Conservation (phyloP, 1,140 invertebrate genomes). For the Hesperophylax magnus region DNA sequence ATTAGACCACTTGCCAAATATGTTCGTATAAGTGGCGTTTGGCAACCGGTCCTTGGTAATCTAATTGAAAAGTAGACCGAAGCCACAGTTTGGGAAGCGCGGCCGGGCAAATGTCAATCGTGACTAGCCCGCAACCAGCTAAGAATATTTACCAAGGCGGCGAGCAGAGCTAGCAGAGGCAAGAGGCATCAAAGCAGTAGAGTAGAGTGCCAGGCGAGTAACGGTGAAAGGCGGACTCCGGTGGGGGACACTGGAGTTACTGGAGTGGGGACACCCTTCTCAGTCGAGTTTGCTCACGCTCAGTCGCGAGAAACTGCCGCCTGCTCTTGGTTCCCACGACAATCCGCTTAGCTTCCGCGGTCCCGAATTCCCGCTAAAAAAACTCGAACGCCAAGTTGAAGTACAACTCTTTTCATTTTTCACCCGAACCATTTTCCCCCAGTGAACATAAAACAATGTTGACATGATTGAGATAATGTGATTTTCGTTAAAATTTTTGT, state of each 20-base stretch:
- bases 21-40: conserved; percentile 2
- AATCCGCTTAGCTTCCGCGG: neutral
- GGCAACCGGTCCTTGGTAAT: conserved; percentile 18
- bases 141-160: conserved; percentile 1
- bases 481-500: neutral
- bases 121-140: neutral
- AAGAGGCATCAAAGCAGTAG: neutral
- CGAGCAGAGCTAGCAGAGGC: neutral
- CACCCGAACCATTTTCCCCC: neutral
- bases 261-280: neutral
- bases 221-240: conserved; percentile 25
- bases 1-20: conserved; percentile 13
- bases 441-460: neutral
- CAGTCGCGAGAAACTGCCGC: conserved; percentile 3
- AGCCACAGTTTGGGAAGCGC: conserved; percentile 24
- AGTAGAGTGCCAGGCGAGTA: neutral
- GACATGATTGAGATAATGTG: conserved; percentile 12
- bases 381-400: neutral
- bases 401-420: neutral
- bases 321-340: neutral
- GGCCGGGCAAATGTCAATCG: conserved; percentile 25
- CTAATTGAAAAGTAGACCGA: conserved; percentile 24
- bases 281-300: neutral
- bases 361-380: neutral
- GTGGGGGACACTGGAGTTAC: neutral